Base-by-base conservation (phyloP, 1,140 invertebrate genomes). In the Agraylea sexmaculata region DNA sequence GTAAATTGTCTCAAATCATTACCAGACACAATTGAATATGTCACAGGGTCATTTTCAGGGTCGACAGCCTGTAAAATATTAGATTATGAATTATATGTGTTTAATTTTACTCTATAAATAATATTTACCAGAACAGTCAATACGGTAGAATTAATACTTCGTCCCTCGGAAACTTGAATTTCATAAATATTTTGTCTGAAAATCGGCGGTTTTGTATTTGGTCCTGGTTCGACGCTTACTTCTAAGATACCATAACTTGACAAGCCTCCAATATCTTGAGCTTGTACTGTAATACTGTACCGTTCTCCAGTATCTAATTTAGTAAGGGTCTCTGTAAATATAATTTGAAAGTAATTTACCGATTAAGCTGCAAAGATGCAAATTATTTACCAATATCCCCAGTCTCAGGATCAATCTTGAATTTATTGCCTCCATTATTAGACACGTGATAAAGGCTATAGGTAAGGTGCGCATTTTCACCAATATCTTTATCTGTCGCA, bases 391-490 rank as follows among this genome's bases (percentile, higher is more conserved):
- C 64, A 53, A 92, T 77, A 21, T 78, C 66, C 13, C 87, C 87
- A 8, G 76, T 81, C 40, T 71, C 70, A n/a, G 79, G 73, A 54
- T 91, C 77, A 45, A 92, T 87, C 49, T 74, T 75, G 53, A 92
- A 92, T 57, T 86, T 88, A 35, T 78, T 80, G 22, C 73, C 69
- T 1, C 87, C 88, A 56, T 88, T 89, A 57, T 90, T 91, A 23
- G 85, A 88, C 3, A 91, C 83, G 59, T 90, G 86, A 55, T 86
- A 83, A 42, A 92, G 84, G 42, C 74, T 78, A 64, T 89, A 92
- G 4, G 74, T 75, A 33, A 91, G 73, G 31, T 77, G 71, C 1
- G 86, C 84, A 59, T 89, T 88, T 41, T 80, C 75, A 25, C 83
- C 86, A 50, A 80, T 77, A 55, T 92, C 87, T 49, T 85, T 85